Percentiles rank a stretch among this genome's conserved stretches.
Conservation (phyloP, 92 coral and sea anemone genomes). For the Umimayanthus chanpuru region DNA sequence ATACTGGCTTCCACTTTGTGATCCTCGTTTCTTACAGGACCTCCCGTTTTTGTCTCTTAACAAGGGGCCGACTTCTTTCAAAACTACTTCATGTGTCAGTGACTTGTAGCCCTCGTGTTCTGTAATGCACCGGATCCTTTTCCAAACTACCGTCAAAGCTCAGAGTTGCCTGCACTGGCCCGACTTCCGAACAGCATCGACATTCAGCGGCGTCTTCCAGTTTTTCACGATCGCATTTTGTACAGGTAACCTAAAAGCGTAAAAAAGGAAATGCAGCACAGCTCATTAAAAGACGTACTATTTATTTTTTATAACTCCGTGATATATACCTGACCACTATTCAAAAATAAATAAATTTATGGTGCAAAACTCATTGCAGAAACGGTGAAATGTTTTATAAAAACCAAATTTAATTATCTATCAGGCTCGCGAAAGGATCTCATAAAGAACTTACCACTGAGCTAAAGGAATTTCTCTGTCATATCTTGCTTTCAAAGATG, state of each 20-base stretch:
- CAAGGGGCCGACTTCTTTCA: background rate
- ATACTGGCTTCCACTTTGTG: background rate
- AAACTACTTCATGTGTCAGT: background rate
- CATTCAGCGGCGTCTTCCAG: background rate
- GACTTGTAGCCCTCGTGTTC: slow-evolving; percentile 6
- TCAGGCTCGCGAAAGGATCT: too few species aligned
- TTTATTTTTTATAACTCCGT: too few species aligned
- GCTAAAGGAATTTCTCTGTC: background rate
- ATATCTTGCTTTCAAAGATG: background rate
- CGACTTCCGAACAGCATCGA: background rate
- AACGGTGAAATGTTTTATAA: too few species aligned
- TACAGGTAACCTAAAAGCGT: background rate
- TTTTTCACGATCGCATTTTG: slow-evolving; percentile 2
- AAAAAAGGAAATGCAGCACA: too few species aligned
- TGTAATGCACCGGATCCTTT: background rate
- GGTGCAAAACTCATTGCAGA: too few species aligned
- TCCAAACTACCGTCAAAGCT: background rate
- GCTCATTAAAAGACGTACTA: too few species aligned
- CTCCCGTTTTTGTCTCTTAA: slow-evolving; percentile 1
- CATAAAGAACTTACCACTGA: background rate
- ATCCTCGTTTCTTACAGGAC: background rate
- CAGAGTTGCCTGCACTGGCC: background rate
- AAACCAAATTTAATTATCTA: too few species aligned
- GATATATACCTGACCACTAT: too few species aligned
- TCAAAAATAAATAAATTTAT: too few species aligned